A percentile compares a stretch with the other conserved stretches of the same genome.
phyloP scores from a whole-genome alignment of 1,140 invertebrate genomes.

The Temnothorax nylanderi region DNA sequence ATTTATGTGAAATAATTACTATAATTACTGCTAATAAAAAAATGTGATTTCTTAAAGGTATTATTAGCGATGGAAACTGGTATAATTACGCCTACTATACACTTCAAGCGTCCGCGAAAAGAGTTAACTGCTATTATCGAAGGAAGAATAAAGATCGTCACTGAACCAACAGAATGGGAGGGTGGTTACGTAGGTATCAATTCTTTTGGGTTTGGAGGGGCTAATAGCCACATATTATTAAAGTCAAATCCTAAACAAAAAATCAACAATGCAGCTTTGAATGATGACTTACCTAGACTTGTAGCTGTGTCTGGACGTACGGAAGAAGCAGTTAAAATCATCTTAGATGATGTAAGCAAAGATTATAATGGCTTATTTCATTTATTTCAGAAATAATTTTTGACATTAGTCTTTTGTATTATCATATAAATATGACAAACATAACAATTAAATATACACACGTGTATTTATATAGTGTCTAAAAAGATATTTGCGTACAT shows the following conservation, averaged over 20 bases:
- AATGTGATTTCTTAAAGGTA: conserved; percentile 76
- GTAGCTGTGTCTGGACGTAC: conserved; percentile 89
- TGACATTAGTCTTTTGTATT: too few species aligned
- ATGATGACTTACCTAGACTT: conserved; percentile 87
- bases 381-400: too few species aligned
- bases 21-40: background rate
- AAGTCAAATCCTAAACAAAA: too few species aligned
- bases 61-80: conserved; percentile 90
- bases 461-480: too few species aligned
- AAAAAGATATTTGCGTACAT: too few species aligned
- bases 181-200: conserved; percentile 87
- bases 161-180: conserved; percentile 87
- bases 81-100: conserved; percentile 90
- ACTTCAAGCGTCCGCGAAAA: conserved; percentile 89
- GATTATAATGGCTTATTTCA: background rate
- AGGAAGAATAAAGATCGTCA: conserved; percentile 88
- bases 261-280: conserved; percentile 83
- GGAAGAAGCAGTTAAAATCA: conserved; percentile 89
- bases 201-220: conserved; percentile 89
- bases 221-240: conserved; percentile 90
- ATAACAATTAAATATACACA: too few species aligned
- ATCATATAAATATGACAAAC: too few species aligned
- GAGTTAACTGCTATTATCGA: conserved; percentile 89
- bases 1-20: too few species aligned
- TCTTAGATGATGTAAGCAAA: conserved; percentile 88